These are phyloP conservation scores for Machimus atricapillus DNA, from an alignment of 2,888 invertebrate species.

Conservation along the genomic window DNA sequence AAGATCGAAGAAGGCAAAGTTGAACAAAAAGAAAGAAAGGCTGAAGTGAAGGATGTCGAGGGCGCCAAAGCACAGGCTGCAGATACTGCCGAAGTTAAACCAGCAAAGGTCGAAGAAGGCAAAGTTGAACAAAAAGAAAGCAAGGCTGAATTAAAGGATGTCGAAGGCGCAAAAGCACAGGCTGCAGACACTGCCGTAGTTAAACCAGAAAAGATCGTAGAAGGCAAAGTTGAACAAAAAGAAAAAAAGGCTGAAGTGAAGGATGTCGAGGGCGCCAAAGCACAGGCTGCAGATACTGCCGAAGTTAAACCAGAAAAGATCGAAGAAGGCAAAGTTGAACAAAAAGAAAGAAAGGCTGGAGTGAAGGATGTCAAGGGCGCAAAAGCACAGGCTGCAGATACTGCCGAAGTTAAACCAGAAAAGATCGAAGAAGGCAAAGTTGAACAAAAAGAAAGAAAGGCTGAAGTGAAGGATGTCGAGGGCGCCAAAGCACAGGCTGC, in stretches of 20 bases:
- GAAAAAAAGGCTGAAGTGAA: slow-evolving; percentile 46
- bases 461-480: not conserved
- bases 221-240: not conserved
- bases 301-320: not conserved
- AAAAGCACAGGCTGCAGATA: not conserved
- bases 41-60: slow-evolving; percentile 38
- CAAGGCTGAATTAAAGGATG: slow-evolving; percentile 33
- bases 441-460: not conserved
- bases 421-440: not conserved
- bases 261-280: slow-evolving; percentile 46
- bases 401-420: slow-evolving; percentile 9
- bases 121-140: not conserved
- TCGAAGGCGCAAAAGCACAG: not conserved
- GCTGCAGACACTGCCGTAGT: not conserved
- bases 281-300: not conserved
- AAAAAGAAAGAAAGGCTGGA: not conserved
- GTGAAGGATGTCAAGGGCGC: not conserved
- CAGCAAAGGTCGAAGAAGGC: not conserved
- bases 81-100: not conserved
- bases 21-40: not conserved
- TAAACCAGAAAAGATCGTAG: slow-evolving; percentile 30
- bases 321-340: slow-evolving; percentile 49
- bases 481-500: slow-evolving; percentile 38
- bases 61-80: not conserved
- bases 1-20: not conserved